Evolutionary conservation across 1,140 invertebrate genomes (phyloP), one percentile per base, ranked within the genome.

Genomic region (Antheraea mylitta): DNA sequence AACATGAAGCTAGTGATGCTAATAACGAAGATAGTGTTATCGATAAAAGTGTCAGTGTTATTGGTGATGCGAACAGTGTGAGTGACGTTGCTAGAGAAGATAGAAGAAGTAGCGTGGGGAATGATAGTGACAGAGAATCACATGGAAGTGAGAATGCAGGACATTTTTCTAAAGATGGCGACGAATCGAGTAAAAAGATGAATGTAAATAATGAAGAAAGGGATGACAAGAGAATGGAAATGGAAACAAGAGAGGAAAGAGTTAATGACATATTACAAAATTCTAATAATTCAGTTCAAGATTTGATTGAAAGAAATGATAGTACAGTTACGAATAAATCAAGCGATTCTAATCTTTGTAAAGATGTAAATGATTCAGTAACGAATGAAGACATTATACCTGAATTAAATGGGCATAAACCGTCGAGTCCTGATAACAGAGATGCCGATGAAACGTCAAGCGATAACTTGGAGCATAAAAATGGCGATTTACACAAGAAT

Each of bases 21-120:
- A 53, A 19, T 59, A 58, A 72, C 67, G 22, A 16, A 58, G 58
- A 62, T 37, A 69, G 48, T 65, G 66, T 71, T 48, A 22, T 18
- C 7, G 19, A 9, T 68, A 30, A 67, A 18, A 59, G 70, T 53
- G 30, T 42, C 37, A 69, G 48, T 67, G 67, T 72, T 48, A 22
- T 22, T 18, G 19, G 5, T 62, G 58, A 67, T 60, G 5, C 30
- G 37, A 45, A 66, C 10, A 63, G 18, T 36, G 69, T 67, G 45
- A 58, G 53, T 66, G 61, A 36, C 58, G 45, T 62, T 30, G 19
- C 16, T 16, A 58, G 65, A 45, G 63, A 45, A 13, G 70, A 64
- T 4, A 37, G 45, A 61, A 64, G 18, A 63, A 69, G 42, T 69
- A 58, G 58, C 58, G 63, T 36, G 45, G 64, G 22, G 22, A 30